Evolutionary conservation across 2,113 vertebrate genomes (phyloP).

Genomic region (Orientallactaga bullata): DNA sequence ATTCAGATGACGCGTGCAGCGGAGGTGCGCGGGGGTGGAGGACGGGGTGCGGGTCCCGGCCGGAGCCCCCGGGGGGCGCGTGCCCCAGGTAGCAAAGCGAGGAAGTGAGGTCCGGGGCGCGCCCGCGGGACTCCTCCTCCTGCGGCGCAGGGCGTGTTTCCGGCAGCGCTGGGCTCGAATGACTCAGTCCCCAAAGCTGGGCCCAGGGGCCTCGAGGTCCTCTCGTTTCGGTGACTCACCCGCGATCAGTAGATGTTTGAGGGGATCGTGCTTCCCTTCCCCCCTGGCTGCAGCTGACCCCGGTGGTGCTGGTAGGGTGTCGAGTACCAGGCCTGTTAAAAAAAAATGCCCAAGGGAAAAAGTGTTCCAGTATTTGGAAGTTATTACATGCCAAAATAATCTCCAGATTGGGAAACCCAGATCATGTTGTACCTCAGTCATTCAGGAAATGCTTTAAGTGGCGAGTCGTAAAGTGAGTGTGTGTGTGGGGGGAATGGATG

Average conservation of each 20-base stretch:
- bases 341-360: background rate
- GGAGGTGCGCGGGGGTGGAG: background rate
- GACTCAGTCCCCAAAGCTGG: slow-evolving; percentile 71
- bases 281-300: background rate
- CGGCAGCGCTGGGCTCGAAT: slow-evolving; percentile 69
- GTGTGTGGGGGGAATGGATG: background rate
- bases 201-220: slow-evolving; percentile 2
- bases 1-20: background rate
- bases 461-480: background rate
- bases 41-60: background rate
- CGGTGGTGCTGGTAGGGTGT: background rate
- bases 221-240: background rate
- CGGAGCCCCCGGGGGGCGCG: background rate
- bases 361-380: background rate
- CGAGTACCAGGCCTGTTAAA: background rate
- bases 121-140: slow-evolving; percentile 68
- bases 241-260: background rate
- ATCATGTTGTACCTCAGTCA: background rate
- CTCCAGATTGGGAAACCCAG: background rate
- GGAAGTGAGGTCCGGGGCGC: slow-evolving; percentile 29
- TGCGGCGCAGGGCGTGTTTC: slow-evolving; percentile 74
- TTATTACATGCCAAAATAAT: background rate
- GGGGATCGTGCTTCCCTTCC: background rate
- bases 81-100: slow-evolving; percentile 15
- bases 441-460: background rate